Percentiles rank a stretch among this genome's conserved stretches.
Evolutionary conservation across 2,888 invertebrate genomes (phyloP).

Genomic region (Trichopria drosophilae): DNA sequence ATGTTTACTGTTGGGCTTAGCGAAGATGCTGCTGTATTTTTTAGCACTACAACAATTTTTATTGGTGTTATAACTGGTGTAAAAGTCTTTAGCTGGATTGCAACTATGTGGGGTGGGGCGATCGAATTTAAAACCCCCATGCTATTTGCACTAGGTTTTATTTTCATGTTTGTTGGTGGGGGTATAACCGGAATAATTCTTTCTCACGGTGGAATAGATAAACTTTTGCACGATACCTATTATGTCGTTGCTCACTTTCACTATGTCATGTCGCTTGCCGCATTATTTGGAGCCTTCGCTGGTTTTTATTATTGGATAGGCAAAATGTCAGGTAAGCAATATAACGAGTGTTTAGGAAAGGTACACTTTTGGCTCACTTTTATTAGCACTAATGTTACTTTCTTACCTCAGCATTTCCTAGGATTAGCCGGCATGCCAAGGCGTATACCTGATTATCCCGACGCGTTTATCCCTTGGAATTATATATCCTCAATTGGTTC

Average conservation of each 20-base stretch:
- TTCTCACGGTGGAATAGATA: constrained; percentile 77
- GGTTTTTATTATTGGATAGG: constrained; percentile 75
- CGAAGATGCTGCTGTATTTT: constrained; percentile 81
- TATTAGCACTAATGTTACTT: constrained; percentile 76
- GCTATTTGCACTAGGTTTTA: constrained; percentile 74
- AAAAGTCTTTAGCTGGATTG: constrained; percentile 81
- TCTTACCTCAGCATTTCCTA: constrained; percentile 78
- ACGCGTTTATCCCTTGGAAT: constrained; percentile 70
- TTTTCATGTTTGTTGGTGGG: constrained; percentile 77
- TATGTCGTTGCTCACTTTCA: constrained; percentile 84
- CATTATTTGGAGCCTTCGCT: constrained; percentile 77
- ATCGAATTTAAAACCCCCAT: constrained; percentile 65
- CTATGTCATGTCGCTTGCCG: constrained; percentile 79
- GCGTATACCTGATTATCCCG: constrained; percentile 75
- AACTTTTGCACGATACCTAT: constrained; percentile 77
- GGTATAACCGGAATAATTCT: constrained; percentile 71
- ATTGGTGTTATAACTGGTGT: constrained; percentile 85
- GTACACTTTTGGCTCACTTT: constrained; percentile 74
- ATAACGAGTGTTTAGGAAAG: constrained; percentile 67
- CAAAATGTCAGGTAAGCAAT: constrained; percentile 65
- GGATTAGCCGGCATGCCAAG: constrained; percentile 74
- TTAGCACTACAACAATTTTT: constrained; percentile 83
- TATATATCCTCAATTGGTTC: constrained; percentile 70
- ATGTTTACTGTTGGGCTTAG: constrained; percentile 86
- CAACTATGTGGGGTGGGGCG: constrained; percentile 66